Base-by-base conservation (phyloP, 1,140 invertebrate genomes). In the Brachionus koreanus region DNA sequence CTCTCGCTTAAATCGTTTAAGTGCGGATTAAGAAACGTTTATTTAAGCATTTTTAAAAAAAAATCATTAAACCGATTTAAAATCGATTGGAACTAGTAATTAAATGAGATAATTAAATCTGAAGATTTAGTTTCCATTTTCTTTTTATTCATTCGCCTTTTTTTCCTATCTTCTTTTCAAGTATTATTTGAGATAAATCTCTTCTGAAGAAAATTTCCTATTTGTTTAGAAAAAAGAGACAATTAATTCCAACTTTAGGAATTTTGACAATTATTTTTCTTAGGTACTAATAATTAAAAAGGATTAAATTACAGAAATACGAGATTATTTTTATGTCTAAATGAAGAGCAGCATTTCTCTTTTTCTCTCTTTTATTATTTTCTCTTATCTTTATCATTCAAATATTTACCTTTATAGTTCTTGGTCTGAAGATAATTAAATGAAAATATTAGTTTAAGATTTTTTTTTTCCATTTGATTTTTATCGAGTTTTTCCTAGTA, bases 171-270 rank as follows among this genome's bases (percentile, higher is more conserved):
- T 65, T 37, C 25, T 69, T 69, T 39, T 69, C 37, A 69, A 69
- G 65, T 69, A 69, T 69, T 69, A 39, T 69, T 69, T 39, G 39
- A 69, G 65, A 69, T 69, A 69, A 69, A 69, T 69, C 65, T 69
- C 65, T 69, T 69, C 35, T 69, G 3, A 65, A 65, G 63, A 65
- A 37, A 65, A 65, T 29, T 65, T 65, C 25, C 63, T 69, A 69
- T 69, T 69, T 69, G 65, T 69, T 69, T 39, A 39, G 65, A 69
- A 69, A 69, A 69, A 69, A 69, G 35, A 69, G 65, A 69, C 65
- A 69, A 69, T 69, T 69, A 69, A 69, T 69, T 69, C 65, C 65
- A 69, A 69, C 65, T 69, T 69, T 69, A 69, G 65, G 65, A 69
- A 69, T 69, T 69, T 69, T 69, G 65, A 69, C 65, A 69, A 69